phyloP scores from a whole-genome alignment of 2,113 vertebrate genomes.

The Vidua chalybeata region DNA sequence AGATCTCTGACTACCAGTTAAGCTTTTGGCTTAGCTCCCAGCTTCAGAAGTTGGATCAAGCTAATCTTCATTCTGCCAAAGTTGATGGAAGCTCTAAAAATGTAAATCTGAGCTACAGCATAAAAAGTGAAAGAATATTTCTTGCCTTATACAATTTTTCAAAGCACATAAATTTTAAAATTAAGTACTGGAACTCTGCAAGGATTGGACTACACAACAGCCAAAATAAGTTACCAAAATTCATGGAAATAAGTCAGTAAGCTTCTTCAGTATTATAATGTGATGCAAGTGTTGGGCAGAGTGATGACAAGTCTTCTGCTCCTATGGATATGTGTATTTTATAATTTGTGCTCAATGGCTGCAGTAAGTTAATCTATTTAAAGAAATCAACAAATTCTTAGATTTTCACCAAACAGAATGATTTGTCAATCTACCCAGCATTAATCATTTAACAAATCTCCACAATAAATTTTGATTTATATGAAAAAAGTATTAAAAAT shows the following conservation, averaged over 20 bases:
- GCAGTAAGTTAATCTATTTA: neutral
- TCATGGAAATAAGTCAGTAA: slow-evolving; percentile 37
- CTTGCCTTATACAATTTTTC: slow-evolving; percentile 31
- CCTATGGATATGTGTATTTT: neutral
- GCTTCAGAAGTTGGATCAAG: slow-evolving; percentile 73
- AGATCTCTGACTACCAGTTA: slow-evolving; percentile 64
- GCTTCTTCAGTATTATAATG: slow-evolving; percentile 8
- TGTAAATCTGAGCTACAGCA: slow-evolving; percentile 23
- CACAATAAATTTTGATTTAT: neutral
- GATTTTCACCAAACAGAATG: neutral
- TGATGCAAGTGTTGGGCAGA: slow-evolving; percentile 44
- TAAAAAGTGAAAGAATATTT: slow-evolving; percentile 47
- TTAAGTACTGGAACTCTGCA: neutral
- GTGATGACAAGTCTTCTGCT: slow-evolving; percentile 31
- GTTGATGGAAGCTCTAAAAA: slow-evolving; percentile 63
- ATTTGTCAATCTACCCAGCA: neutral
- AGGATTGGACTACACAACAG: slow-evolving; percentile 6
- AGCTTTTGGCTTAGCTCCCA: slow-evolving; percentile 67
- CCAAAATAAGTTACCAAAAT: slow-evolving; percentile 46
- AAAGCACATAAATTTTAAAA: slow-evolving; percentile 53
- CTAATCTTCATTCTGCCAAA: slow-evolving; percentile 67
- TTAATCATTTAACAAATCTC: neutral
- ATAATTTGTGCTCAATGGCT: neutral
- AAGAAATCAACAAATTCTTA: neutral
- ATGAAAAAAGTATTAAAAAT: neutral